Percentiles rank a stretch among this genome's conserved stretches.
phyloP scores from a whole-genome alignment of 2,797 vertebrate species.

The Corythornis leucogaster region DNA sequence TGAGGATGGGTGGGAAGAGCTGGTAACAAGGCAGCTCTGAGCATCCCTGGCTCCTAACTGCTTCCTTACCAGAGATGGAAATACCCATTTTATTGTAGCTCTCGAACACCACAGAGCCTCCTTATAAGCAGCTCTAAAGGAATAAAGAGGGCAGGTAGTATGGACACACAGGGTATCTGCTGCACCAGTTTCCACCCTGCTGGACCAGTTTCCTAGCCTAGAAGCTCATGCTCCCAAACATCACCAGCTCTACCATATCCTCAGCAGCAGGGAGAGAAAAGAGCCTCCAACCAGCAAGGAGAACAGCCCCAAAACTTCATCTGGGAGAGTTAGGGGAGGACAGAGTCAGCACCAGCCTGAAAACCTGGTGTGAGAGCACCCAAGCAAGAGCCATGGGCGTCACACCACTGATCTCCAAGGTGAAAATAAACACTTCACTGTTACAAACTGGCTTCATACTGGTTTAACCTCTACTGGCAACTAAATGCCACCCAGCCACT shows the following conservation, averaged over 20 bases:
- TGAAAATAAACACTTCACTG: neutral
- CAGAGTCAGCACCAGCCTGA: neutral
- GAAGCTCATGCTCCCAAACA: neutral
- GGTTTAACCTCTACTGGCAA: too few species aligned
- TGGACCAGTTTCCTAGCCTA: neutral
- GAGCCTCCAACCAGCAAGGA: neutral
- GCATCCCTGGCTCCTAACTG: neutral
- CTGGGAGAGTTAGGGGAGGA: neutral
- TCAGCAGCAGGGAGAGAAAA: neutral
- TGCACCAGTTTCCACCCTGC: neutral
- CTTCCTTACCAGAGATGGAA: neutral
- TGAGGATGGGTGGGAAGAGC: accelerated
- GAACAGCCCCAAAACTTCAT: neutral
- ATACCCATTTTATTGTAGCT: neutral
- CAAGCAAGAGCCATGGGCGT: neutral
- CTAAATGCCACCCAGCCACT: too few species aligned
- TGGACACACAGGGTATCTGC: accelerated
- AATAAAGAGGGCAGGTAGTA: neutral
- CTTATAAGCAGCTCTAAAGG: neutral
- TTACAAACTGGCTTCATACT: neutral
- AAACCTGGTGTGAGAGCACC: neutral
- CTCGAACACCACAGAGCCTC: neutral
- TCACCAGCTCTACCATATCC: neutral
- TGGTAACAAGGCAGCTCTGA: neutral
- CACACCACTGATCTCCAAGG: accelerated